phyloP scores from a whole-genome alignment of 2,888 invertebrate species.

The Melieria picta region DNA sequence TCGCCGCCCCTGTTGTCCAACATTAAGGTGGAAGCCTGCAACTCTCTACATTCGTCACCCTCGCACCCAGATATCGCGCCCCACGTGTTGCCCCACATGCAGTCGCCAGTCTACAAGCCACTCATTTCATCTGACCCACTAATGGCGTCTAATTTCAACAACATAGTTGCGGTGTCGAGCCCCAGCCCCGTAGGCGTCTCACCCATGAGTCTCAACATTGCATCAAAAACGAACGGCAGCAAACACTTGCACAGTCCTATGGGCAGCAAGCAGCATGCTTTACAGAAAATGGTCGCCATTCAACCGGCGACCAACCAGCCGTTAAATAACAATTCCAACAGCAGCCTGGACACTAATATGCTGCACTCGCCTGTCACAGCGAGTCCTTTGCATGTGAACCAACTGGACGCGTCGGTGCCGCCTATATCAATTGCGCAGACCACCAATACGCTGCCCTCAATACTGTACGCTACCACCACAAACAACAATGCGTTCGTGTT shows the following conservation, averaged over 20 bases:
- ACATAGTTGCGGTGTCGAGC: conserved; percentile 13
- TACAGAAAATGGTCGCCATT: too few relatives aligned
- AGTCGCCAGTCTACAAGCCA: conserved; percentile 52
- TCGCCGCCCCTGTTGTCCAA: conserved; percentile 43
- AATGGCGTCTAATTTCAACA: conserved; percentile 56
- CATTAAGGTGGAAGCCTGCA: conserved; percentile 50
- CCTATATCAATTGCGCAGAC: conserved; percentile 36
- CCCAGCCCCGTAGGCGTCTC: too few relatives aligned
- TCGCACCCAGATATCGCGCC: conserved; percentile 21
- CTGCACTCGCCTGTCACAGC: conserved; percentile 20
- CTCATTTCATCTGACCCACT: conserved; percentile 52
- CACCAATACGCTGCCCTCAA: conserved; percentile 35
- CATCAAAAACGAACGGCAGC: conserved; percentile 35
- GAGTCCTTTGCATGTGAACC: conserved; percentile 38
- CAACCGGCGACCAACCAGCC: too few relatives aligned
- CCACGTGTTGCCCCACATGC: conserved; percentile 22
- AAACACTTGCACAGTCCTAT: conserved; percentile 49
- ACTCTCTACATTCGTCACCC: conserved; percentile 39
- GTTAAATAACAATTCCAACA: conserved; percentile 1
- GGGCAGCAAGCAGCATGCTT: conserved; percentile 37
- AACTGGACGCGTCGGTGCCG: conserved; percentile 41
- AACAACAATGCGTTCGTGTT: conserved; percentile 51
- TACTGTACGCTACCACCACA: conserved; percentile 47
- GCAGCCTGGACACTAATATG: conserved; percentile 5
- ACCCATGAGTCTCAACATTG: too few relatives aligned